Evolutionary conservation across 2,888 invertebrate species (phyloP), one percentile per base, ranked within the genome.

Genomic region (Erebia ligea): DNA sequence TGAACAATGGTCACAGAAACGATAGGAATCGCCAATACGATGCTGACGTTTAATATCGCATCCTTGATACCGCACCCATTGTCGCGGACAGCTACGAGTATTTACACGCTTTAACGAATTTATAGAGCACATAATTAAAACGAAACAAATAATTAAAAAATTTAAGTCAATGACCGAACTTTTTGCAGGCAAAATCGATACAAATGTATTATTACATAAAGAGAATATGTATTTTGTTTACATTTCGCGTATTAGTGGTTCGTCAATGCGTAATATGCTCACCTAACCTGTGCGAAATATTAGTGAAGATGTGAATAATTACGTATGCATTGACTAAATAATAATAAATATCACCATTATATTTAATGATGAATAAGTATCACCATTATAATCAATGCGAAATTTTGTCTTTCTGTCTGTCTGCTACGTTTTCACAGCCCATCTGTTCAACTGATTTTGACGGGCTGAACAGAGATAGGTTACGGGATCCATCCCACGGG

Each of bases 21-120:
- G 91, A 91, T 89, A 89, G 80, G 92, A 89, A 92, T 92, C 89
- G 83, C 82, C 89, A 91, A 92, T 88, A 85, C 82, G 82, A 76
- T 74, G 78, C 81, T 91, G 90, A 92, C 90, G 91, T 89, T 84
- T 65, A 64, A 76, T 78, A 75, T 77, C 73, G 80, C 81, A 82
- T 84, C 81, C 83, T 82, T 80, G 80, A 76, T 80, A 77, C 79
- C 78, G 77, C 78, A 78, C 75, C 86, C 84, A 89, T 89, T 90
- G 89, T 88, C 82, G 80, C 76, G 63, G 67, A 66, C 75, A 79
- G 59, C 66, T 34, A 34, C 34, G 34, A 34, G 34, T 69, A 63
- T 73, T 19, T 56, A 59, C 70, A 69, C 66, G 77, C 80, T 73
- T 81, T 81, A 78, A 78, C 81, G 78, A 82, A 82, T 83, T 84